Percentiles rank a stretch among this genome's conserved stretches.
Conservation (phyloP, 2,113 vertebrate species). For the Ondatra zibethicus region DNA sequence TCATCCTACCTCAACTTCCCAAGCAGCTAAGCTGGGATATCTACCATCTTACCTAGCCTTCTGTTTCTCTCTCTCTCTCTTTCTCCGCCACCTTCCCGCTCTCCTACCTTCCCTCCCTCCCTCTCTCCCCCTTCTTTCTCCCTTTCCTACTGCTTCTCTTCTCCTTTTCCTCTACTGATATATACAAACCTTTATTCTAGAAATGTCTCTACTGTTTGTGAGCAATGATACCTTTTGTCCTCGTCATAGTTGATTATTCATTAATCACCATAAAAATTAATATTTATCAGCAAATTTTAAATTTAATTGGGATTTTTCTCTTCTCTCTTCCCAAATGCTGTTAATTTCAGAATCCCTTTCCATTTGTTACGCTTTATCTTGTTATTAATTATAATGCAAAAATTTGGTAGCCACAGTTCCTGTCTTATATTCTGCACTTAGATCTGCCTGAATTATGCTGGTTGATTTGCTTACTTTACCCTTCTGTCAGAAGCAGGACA, state of each 20-base stretch:
- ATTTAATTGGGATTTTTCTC: not conserved
- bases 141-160: not conserved
- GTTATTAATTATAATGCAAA: not conserved
- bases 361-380: not conserved
- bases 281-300: not conserved
- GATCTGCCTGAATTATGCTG: not conserved
- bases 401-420: not conserved
- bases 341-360: not conserved
- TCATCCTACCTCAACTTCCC: not conserved
- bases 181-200: not conserved
- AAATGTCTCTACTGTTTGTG: not conserved
- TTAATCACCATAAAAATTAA: not conserved
- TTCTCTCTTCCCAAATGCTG: not conserved
- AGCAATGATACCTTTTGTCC: not conserved
- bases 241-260: not conserved
- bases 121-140: fast-evolving
- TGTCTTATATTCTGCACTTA: not conserved
- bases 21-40: not conserved
- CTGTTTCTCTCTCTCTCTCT: not conserved
- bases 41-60: not conserved
- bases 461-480: not conserved
- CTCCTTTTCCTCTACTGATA: not conserved
- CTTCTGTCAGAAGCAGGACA: not conserved
- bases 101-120: fast-evolving
- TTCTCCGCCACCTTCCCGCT: no score